Percentiles rank a stretch among this genome's conserved stretches.
Evolutionary conservation across 2,797 vertebrate species (phyloP).

Genomic region (Naso thynnoides): DNA sequence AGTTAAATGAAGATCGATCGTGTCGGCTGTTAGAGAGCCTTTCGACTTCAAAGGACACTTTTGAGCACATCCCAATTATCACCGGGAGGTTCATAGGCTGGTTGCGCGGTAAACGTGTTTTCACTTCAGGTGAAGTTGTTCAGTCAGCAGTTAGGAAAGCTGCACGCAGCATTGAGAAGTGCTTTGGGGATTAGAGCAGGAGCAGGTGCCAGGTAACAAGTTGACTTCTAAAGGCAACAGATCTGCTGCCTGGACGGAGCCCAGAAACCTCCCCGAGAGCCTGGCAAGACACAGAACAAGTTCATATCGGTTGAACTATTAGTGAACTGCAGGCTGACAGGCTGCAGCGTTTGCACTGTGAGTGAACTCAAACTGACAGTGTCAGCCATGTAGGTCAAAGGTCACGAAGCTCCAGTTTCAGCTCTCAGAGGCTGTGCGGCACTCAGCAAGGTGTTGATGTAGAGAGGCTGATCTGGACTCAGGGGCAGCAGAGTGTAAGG

Average conservation of each 20-base stretch:
- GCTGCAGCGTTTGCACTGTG: conserved; percentile 9
- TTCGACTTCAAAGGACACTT: background rate
- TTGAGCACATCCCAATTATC: background rate
- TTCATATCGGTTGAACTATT: conserved; percentile 44
- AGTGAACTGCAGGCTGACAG: conserved; percentile 34
- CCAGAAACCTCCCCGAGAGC: conserved; percentile 32
- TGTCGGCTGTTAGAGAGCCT: background rate
- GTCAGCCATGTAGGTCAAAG: conserved; percentile 44
- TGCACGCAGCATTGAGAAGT: conserved; percentile 12
- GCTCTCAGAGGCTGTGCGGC: conserved; percentile 40
- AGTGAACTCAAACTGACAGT: conserved; percentile 31
- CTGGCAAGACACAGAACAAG: conserved; percentile 32
- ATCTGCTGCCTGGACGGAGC: conserved; percentile 41
- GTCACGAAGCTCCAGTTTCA: conserved; percentile 7
- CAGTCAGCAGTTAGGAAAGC: conserved; percentile 25
- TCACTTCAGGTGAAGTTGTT: conserved; percentile 9
- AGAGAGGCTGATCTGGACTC: conserved; percentile 35
- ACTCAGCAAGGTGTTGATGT: conserved; percentile 43
- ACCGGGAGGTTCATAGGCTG: conserved; percentile 1
- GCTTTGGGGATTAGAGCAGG: conserved; percentile 22
- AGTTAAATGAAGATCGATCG: background rate
- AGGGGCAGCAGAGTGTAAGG: conserved; percentile 20
- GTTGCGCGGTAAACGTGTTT: conserved; percentile 3
- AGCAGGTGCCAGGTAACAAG: conserved; percentile 36
- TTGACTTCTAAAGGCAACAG: conserved; percentile 40